Conservation (phyloP, 2,797 vertebrate genomes). For the Garrulus glandarius region DNA sequence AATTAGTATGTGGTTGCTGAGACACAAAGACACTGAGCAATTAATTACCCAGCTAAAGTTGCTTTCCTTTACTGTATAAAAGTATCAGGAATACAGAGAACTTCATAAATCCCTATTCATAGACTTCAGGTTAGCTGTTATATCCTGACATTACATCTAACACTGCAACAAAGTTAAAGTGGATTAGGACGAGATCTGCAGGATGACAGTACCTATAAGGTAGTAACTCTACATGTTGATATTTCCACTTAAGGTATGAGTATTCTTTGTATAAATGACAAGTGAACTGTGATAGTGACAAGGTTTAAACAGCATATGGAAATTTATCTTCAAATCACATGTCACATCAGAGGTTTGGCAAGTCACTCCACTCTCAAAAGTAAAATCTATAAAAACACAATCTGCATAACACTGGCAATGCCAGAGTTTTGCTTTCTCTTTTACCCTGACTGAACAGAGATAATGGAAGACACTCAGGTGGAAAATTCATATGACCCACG, state of each 20-base stretch:
- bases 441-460: neutral
- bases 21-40: neutral
- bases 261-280: neutral
- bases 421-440: neutral
- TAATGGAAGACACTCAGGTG: neutral
- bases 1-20: neutral
- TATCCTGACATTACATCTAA: neutral
- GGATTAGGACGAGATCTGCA: neutral
- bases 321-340: conserved; percentile 32
- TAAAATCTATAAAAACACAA: conserved; percentile 4
- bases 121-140: neutral
- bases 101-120: neutral
- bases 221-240: neutral
- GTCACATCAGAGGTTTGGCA: neutral
- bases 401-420: neutral
- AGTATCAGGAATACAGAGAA: neutral
- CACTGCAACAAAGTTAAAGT: neutral
- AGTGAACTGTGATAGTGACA: neutral
- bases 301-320: conserved; percentile 8
- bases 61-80: neutral
- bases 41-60: neutral
- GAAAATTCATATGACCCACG: neutral
- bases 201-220: neutral
- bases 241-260: neutral
- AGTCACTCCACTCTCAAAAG: neutral